Evolutionary conservation across 2,113 vertebrate species (phyloP).

Genomic region (Acanthisitta chloris): DNA sequence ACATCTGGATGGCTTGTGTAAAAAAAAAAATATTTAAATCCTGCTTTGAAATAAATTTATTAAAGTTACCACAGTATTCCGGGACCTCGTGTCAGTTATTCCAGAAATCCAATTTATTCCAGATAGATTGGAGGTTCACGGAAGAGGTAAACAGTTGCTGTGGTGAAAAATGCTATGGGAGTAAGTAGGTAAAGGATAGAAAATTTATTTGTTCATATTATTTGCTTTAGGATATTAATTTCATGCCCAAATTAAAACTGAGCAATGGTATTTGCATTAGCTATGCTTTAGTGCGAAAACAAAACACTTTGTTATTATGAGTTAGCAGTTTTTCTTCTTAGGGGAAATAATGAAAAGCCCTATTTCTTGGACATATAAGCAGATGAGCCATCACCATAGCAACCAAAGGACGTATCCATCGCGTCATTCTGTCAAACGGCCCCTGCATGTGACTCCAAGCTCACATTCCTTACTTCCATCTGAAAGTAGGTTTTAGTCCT

Average conservation of each 20-base stretch:
- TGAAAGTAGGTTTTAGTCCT: conserved; percentile 45
- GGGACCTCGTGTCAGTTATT: background rate
- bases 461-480: conserved; percentile 58
- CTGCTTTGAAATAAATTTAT: conserved; percentile 21
- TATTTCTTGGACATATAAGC: conserved; percentile 63
- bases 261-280: conserved; percentile 25
- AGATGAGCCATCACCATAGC: conserved; percentile 62
- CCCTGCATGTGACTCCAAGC: conserved; percentile 57
- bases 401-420: conserved; percentile 30
- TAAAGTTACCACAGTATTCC: background rate
- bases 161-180: background rate
- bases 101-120: conserved; percentile 45
- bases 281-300: background rate
- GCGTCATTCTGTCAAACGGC: conserved; percentile 48
- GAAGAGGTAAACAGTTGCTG: conserved; percentile 1
- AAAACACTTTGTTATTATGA: conserved; percentile 53
- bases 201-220: background rate
- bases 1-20: background rate
- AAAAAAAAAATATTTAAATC: background rate
- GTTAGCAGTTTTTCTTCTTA: conserved; percentile 53
- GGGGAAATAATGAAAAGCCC: conserved; percentile 54
- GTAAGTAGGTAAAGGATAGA: background rate
- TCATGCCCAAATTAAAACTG: conserved; percentile 29
- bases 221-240: conserved; percentile 41
- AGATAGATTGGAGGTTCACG: background rate